Evolutionary conservation across 2,888 invertebrate species (phyloP), one percentile per base, ranked within the genome.

Genomic region (Cephus runcator): DNA sequence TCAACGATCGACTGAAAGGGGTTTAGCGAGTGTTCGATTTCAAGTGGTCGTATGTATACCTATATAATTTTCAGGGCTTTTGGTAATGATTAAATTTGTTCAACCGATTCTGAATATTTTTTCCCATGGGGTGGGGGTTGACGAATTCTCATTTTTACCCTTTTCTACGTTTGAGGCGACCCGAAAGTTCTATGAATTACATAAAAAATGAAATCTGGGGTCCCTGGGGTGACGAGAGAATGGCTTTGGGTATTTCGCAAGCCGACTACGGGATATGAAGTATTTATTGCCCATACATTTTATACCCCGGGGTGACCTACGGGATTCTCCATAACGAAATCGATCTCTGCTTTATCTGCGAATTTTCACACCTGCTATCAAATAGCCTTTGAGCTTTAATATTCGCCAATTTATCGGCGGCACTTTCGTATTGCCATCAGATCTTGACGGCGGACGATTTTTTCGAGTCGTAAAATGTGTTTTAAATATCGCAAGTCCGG

Each of bases 271-370:
- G 80, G 81, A 81, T 86, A 85, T 83, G 85, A 85, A 85, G 84
- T 87, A 87, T 87, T 86, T 86, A 85, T 82, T 84, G 83, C 78
- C 79, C 82, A 80, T 76, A 79, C 83, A 82, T 84, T 82, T 85
- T 83, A 83, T 83, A 82, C 82, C 79, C 79, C 80, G 73, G 75
- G 15, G 82, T 81, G 84, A 80, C 77, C 78, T 76, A 75, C 79
- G 76, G 80, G 82, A 85, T 85, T 85, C 81, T 83, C 81, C 83
- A 84, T 82, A 86, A 86, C 83, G 82, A 82, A 85, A 87, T 85
- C 86, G 87, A 85, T 86, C 83, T 81, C 69, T 75, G 68, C 75
- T 76, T 79, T 81, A 83, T 85, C 81, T 79, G 75, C 73, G 69
- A 79, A 73, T 77, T 76, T 77, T 75, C 78, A 78, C 78, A 78